phyloP scores from a whole-genome alignment of 2,113 vertebrate species.

The Cichladusa arquata region DNA sequence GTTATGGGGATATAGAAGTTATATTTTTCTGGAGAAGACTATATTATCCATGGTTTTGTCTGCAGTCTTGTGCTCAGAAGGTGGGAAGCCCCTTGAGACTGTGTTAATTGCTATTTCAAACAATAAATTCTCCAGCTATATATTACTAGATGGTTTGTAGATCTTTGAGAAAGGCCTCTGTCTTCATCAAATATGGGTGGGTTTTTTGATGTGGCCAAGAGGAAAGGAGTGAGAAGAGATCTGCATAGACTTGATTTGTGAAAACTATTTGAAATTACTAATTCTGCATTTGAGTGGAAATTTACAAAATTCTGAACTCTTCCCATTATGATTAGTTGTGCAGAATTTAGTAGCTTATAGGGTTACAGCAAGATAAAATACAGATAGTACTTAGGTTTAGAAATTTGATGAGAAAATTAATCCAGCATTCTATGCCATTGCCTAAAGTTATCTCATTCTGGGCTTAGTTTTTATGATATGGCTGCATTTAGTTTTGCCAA shows the following conservation, averaged over 20 bases:
- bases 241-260: neutral
- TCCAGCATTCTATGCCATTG: neutral
- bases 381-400: neutral
- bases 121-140: neutral
- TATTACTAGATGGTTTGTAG: neutral
- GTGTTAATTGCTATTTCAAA: neutral
- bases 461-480: neutral
- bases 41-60: neutral
- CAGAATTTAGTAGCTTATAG: neutral
- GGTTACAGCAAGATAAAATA: neutral
- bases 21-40: neutral
- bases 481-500: slow-evolving; percentile 4
- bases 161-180: neutral
- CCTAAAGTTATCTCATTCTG: neutral
- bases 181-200: neutral
- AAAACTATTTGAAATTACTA: neutral
- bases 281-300: neutral
- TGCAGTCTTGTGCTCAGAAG: neutral
- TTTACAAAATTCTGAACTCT: neutral
- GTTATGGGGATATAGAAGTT: neutral
- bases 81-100: neutral
- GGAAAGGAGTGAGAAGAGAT: neutral
- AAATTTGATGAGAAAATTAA: neutral
- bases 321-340: neutral
- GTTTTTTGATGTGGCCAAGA: neutral